Base-by-base conservation (phyloP, 2,797 vertebrate species). In the Karalla daura region DNA sequence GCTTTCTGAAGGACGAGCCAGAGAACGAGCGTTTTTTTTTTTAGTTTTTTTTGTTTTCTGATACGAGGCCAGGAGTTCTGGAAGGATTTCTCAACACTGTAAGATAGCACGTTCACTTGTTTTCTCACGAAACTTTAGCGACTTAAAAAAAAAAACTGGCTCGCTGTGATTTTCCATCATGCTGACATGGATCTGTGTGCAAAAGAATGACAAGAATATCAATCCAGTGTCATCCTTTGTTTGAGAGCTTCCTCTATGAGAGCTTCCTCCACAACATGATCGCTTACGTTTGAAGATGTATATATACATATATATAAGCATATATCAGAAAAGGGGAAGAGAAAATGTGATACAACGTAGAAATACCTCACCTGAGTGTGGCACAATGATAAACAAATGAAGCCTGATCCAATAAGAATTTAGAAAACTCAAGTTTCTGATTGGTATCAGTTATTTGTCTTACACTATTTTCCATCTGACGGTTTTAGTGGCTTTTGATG, bases 221-320 rank as follows among this genome's bases (percentile, higher is more conserved):
- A 27, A 45, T 18, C 1, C 1, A 17, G 10, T n/a, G n/a, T n/a
- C n/a, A 15, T 28, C 13, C 50, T 14, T 3, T 25, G 1, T 11
- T 10, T 21, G 18, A 40, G 46, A n/a, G n/a, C n/a, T n/a, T n/a
- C n/a, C 23, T 35, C 17, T 28, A 10, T 5, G 20, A 17, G 18
- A 14, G n/a, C 9, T 61, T 21, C 47, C 6, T 47, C 27, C 11
- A 32, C 20, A 2, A 49, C 44, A 49, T 27, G 6, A 37, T 20
- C 27, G 40, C 53, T 20, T 6, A 7, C 40, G n/a, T 66, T 66
- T 70, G 36, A 33, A 60, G 44, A 58, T 72, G n/a, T n/a, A n/a
- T n/a, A n/a, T n/a, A n/a, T n/a, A n/a, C n/a, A n/a, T n/a, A n/a
- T n/a, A n/a, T n/a, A n/a, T n/a, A n/a, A n/a, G n/a, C n/a, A n/a